Evolutionary conservation across 2,888 invertebrate species (phyloP).

Genomic region (Eupeodes luniger): DNA sequence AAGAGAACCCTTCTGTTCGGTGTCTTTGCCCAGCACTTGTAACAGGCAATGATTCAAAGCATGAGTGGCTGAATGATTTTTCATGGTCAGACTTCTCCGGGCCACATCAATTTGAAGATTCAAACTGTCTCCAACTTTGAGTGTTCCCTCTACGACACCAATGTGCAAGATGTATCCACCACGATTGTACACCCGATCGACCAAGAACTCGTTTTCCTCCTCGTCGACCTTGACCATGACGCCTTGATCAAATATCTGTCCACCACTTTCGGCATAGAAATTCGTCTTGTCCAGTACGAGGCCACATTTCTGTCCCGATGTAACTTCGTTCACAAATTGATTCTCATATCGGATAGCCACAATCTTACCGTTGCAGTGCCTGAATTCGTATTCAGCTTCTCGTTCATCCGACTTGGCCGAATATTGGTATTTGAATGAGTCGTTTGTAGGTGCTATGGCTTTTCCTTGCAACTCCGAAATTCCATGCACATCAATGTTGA

Average conservation of each 20-base stretch:
- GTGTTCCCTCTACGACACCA: conserved; percentile 93
- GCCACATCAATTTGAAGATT: conserved; percentile 92
- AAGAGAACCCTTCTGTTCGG: conserved; percentile 98
- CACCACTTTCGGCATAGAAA: conserved; percentile 99
- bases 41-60: conserved; percentile 97
- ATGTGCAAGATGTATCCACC: conserved; percentile 98
- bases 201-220: conserved; percentile 95
- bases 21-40: conserved; percentile 94
- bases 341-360: conserved; percentile 92
- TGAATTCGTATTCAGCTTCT: conserved; percentile 91
- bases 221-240: conserved; percentile 92
- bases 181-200: conserved; percentile 96
- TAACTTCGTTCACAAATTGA: conserved; percentile 92
- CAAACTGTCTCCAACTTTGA: conserved; percentile 94
- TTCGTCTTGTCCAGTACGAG: conserved; percentile 95
- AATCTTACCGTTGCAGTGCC: conserved; percentile 89
- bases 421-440: conserved; percentile 96
- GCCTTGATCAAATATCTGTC: conserved; percentile 98
- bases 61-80: conserved; percentile 99
- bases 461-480: conserved; percentile 94
- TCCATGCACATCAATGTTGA: conserved; percentile 97
- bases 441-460: conserved; percentile 92
- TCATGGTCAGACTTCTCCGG: conserved; percentile 97
- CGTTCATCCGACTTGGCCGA: conserved; percentile 87
- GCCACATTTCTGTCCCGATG: conserved; percentile 95